Base-by-base conservation (phyloP, 1,140 invertebrate genomes). In the Panagrolaimus sp. region DNA sequence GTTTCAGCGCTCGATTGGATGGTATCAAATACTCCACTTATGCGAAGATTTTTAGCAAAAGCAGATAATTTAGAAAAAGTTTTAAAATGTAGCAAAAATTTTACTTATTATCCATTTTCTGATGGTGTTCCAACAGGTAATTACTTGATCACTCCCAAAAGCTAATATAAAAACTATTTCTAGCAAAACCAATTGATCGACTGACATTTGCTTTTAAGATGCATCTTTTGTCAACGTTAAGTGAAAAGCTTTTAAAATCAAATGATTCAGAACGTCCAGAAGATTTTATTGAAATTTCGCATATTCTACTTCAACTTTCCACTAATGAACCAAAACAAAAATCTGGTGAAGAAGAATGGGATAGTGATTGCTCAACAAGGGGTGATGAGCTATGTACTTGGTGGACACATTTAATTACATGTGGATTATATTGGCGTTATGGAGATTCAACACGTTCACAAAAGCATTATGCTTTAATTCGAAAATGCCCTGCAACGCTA, bases 361-460 rank as follows among this genome's bases (percentile, higher is more conserved):
- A 76, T 25, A 65, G 53, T 3, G 66, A 45, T 27, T 25, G 69
- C 8, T 16, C 43, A 44, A 43, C 45, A 42, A 45, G 63, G 20
- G 81, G 81, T 5, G 79, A 81, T 71, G 75, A 74, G 16, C 65
- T 82, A 1, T 83, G 75, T 25, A 78, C 81, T 4, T 81, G 79
- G 79, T 81, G 79, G 79, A 73, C 82, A 9, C 80, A 81, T 73
- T 51, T 81, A 8, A 53, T 81, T 11, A 82, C 71, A 8, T 75
- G 81, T 71, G 79, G 69, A n/a, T 66, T 81, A 11, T 80, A 82
- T 62, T 81, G 79, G 79, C 82, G 71, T 31, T 67, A 72, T 57
- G 71, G 71, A 11, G 71, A 80, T 62, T 66, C 38, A 23, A 51
- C 69, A 25, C 27, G 68, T 16, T 82, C 79, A 9, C 72, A 76